Evolutionary conservation across 2,888 invertebrate genomes (phyloP).

Genomic region (Celastrina argiolus): DNA sequence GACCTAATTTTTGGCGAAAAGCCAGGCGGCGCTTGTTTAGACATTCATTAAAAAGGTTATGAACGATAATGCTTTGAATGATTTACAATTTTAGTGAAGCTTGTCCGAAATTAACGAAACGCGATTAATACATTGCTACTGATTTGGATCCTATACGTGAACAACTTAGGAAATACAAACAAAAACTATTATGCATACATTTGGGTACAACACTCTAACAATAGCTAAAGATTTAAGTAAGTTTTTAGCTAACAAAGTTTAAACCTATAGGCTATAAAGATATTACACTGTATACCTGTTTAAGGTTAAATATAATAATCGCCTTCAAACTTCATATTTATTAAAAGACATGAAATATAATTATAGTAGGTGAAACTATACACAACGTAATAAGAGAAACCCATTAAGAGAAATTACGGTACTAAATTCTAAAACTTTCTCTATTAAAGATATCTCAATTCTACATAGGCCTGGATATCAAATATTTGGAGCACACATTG

Average conservation of each 20-base stretch:
- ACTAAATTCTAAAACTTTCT: constrained; percentile 7
- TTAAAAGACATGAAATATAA: not conserved
- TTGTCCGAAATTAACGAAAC: not conserved
- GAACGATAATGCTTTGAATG: constrained; percentile 1
- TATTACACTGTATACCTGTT: too few species aligned
- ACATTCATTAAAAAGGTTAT: constrained; percentile 11
- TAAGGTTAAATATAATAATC: too few species aligned
- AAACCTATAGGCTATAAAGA: too few species aligned
- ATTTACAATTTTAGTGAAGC: not conserved
- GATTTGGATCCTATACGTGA: not conserved
- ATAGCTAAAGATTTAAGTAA: too few species aligned
- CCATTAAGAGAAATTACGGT: not conserved
- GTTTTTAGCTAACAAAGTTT: too few species aligned
- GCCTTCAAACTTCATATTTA: too few species aligned
- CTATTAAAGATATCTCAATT: constrained; percentile 29
- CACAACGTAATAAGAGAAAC: not conserved
- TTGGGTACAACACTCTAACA: too few species aligned
- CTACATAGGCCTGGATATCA: constrained; percentile 74
- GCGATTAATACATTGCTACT: not conserved
- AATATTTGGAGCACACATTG: constrained; percentile 61
- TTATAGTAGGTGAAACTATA: not conserved
- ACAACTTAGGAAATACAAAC: too few species aligned
- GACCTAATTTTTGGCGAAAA: constrained; percentile 4
- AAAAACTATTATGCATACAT: too few species aligned
- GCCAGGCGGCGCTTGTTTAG: not conserved